A percentile compares a stretch with the other conserved stretches of the same genome.
Conservation (phyloP, 1,140 invertebrate genomes). For the Thaumetopoea pityocampa region DNA sequence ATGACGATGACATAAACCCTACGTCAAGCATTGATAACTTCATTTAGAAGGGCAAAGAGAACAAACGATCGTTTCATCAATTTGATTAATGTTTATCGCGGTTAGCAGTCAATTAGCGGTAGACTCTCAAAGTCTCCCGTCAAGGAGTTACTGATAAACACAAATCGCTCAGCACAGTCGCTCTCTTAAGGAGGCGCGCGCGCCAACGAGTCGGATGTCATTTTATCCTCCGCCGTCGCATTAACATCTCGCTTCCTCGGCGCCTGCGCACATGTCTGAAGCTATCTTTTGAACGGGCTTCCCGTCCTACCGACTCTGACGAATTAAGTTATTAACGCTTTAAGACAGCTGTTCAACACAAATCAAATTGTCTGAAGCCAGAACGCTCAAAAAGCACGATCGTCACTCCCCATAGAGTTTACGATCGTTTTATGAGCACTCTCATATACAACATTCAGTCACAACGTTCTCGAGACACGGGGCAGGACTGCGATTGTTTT, state of each 20-base stretch:
- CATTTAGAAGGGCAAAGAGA: neutral
- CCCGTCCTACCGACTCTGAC: slow-evolving; percentile 62
- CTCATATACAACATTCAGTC: slow-evolving; percentile 62
- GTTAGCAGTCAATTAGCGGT: slow-evolving; percentile 38
- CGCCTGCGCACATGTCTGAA: slow-evolving; percentile 39
- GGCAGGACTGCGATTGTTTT: slow-evolving; percentile 52
- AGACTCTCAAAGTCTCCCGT: slow-evolving; percentile 21
- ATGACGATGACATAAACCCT: too few species aligned
- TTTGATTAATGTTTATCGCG: slow-evolving; percentile 27
- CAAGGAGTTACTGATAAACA: slow-evolving; percentile 25
- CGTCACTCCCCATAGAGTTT: slow-evolving; percentile 45
- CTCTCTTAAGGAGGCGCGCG: slow-evolving; percentile 17
- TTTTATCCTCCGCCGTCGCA: slow-evolving; percentile 31
- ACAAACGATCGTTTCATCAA: slow-evolving; percentile 10
- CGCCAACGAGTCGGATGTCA: slow-evolving; percentile 15
- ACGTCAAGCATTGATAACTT: neutral
- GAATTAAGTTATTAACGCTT: slow-evolving; percentile 74
- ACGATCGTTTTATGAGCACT: slow-evolving; percentile 63
- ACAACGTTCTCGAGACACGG: slow-evolving; percentile 25
- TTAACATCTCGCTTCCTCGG: slow-evolving; percentile 35
- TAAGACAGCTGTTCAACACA: slow-evolving; percentile 66
- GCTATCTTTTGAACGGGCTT: slow-evolving; percentile 51
- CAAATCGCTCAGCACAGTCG: slow-evolving; percentile 38
- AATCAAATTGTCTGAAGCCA: slow-evolving; percentile 63
- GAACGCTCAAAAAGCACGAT: slow-evolving; percentile 40